Conservation (phyloP, 2,888 invertebrate species). For the Drosophila buzzatii region DNA sequence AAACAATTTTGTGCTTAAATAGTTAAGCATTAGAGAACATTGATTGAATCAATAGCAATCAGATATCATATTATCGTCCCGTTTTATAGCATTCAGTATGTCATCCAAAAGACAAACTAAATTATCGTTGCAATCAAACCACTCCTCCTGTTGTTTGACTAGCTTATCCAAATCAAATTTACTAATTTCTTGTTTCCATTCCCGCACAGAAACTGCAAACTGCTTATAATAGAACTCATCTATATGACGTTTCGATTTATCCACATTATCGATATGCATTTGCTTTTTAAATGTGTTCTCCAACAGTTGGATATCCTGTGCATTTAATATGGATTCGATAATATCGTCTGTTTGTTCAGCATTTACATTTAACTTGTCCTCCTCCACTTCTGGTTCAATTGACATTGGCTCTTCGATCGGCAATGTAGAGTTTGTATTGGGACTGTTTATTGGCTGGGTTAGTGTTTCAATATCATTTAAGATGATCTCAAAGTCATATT, state of each 20-base stretch:
- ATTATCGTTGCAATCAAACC: constrained; percentile 89
- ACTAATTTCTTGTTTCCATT: constrained; percentile 88
- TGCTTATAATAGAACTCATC: constrained; percentile 77
- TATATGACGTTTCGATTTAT: constrained; percentile 48
- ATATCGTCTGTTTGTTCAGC: constrained; percentile 63
- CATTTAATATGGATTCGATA: constrained; percentile 78
- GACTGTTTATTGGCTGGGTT: constrained; percentile 17
- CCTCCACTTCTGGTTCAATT: constrained; percentile 9
- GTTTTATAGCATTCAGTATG: constrained; percentile 85
- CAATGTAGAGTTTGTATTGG: constrained; percentile 3
- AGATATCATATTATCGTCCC: constrained; percentile 73
- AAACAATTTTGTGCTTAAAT: not conserved
- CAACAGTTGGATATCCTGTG: constrained; percentile 78
- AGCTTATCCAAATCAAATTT: constrained; percentile 88
- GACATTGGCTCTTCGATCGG: constrained; percentile 22
- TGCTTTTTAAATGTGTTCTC: constrained; percentile 87
- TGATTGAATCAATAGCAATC: constrained; percentile 76
- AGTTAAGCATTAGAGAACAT: constrained; percentile 9
- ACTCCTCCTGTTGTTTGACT: constrained; percentile 88
- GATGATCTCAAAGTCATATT: constrained; percentile 86
- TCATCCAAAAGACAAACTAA: constrained; percentile 91
- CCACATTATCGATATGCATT: constrained; percentile 73
- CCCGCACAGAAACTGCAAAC: constrained; percentile 86
- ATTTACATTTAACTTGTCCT: constrained; percentile 19
- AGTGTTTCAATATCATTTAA: constrained; percentile 56